Conservation (phyloP, 35 echinoderm and acorn worm species). For the Apostichopus californicus region DNA sequence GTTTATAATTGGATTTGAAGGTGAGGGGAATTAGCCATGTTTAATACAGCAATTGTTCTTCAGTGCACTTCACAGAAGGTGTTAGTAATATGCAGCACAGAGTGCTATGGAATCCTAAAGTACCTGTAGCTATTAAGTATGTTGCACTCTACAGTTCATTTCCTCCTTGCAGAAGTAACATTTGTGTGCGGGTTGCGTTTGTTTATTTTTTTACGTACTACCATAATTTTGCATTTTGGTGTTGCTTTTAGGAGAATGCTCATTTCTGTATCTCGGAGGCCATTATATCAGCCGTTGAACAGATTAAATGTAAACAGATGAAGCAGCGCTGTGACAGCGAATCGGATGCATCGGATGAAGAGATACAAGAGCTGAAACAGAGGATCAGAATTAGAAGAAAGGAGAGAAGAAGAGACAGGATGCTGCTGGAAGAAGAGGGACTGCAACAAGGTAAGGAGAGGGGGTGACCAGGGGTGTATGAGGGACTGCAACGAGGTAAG, state of each 20-base stretch:
- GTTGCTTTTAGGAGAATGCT: conserved; percentile 75
- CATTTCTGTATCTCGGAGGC: conserved; percentile 98
- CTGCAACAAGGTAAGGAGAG: background rate
- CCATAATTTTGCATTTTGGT: background rate
- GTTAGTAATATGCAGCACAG: too few relatives aligned
- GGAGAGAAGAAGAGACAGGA: conserved; percentile 65
- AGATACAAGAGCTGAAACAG: conserved; percentile 93
- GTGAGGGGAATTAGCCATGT: too few relatives aligned
- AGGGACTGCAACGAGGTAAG: background rate
- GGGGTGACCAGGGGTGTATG: too few relatives aligned
- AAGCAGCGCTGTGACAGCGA: conserved; percentile 70
- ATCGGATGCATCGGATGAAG: conserved; percentile 90
- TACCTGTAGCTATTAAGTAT: too few relatives aligned
- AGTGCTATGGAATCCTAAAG: too few relatives aligned
- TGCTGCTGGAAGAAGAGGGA: conserved; percentile 30
- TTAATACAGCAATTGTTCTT: too few relatives aligned
- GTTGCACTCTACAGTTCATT: too few relatives aligned
- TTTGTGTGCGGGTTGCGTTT: too few relatives aligned
- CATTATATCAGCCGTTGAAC: conserved; percentile 91
- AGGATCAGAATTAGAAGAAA: conserved; percentile 83
- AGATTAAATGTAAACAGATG: conserved; percentile 85
- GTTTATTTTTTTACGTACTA: too few relatives aligned
- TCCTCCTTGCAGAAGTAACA: too few relatives aligned
- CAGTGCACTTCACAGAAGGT: too few relatives aligned
- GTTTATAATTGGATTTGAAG: too few relatives aligned